Evolutionary conservation across 2,113 vertebrate genomes (phyloP).

Genomic region (Aramus guarauna): DNA sequence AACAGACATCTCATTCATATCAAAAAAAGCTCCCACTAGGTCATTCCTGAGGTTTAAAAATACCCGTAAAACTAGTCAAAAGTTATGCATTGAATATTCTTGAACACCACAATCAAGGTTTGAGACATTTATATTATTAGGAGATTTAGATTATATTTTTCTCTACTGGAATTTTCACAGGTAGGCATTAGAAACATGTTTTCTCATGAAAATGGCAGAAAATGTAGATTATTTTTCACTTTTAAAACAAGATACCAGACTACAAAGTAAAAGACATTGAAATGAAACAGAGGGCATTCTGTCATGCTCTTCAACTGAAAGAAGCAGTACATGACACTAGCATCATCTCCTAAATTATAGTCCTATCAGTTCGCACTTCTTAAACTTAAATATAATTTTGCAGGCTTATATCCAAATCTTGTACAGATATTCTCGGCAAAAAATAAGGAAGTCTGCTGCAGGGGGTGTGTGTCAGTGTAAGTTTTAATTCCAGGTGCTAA

Average conservation of each 20-base stretch:
- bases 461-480: fast-evolving
- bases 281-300: background rate
- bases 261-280: background rate
- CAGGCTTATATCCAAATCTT: background rate
- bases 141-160: background rate
- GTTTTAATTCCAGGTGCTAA: background rate
- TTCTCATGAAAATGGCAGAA: background rate
- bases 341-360: background rate
- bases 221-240: background rate
- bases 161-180: background rate
- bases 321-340: background rate
- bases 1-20: background rate
- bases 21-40: background rate
- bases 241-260: background rate
- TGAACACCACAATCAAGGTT: background rate
- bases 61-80: background rate
- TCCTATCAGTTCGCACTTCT: background rate
- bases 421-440: background rate
- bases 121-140: background rate
- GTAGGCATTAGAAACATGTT: background rate
- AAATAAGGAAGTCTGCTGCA: background rate
- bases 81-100: background rate
- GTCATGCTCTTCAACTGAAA: background rate
- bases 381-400: background rate
- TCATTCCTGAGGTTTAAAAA: background rate